A percentile compares a stretch with the other conserved stretches of the same genome.
phyloP scores from a whole-genome alignment of 2,797 vertebrate species.

The Syndactyla subalaris region DNA sequence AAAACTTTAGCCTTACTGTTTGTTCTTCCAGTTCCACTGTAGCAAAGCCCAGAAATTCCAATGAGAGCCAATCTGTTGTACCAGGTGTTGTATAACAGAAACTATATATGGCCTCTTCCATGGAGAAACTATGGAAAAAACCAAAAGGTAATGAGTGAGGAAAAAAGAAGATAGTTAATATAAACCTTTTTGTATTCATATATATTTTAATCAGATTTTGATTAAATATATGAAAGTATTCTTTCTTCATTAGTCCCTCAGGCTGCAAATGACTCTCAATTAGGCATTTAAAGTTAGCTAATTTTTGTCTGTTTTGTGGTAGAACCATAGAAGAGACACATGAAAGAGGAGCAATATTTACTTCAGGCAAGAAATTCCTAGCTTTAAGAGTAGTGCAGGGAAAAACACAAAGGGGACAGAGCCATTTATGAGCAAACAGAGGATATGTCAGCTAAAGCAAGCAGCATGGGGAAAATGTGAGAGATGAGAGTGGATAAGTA shows the following conservation, averaged over 20 bases:
- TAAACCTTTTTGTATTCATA: background rate
- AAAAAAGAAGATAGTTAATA: background rate
- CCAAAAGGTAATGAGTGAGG: background rate
- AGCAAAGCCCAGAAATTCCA: background rate
- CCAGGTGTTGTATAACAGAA: background rate
- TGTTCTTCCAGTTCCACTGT: background rate
- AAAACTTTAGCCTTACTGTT: background rate
- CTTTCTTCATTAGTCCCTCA: slow-evolving; percentile 10
- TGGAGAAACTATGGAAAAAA: background rate
- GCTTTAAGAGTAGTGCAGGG: background rate
- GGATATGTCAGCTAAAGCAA: background rate
- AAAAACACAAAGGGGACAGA: background rate
- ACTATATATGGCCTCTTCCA: background rate
- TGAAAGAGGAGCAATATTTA: slow-evolving; percentile 48
- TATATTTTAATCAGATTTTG: slow-evolving; percentile 19
- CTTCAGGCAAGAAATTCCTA: slow-evolving; percentile 44
- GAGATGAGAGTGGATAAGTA: background rate
- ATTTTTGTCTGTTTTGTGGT: slow-evolving; percentile 57
- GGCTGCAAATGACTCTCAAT: slow-evolving; percentile 25
- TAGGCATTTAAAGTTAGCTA: slow-evolving; percentile 46
- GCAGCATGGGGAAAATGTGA: background rate
- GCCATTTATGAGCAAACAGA: background rate
- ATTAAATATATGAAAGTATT: slow-evolving; percentile 3
- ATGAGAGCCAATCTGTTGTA: background rate
- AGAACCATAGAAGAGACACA: slow-evolving; percentile 26